Evolutionary conservation across 2,888 invertebrate genomes (phyloP).

Genomic region (Perdita meconis): DNA sequence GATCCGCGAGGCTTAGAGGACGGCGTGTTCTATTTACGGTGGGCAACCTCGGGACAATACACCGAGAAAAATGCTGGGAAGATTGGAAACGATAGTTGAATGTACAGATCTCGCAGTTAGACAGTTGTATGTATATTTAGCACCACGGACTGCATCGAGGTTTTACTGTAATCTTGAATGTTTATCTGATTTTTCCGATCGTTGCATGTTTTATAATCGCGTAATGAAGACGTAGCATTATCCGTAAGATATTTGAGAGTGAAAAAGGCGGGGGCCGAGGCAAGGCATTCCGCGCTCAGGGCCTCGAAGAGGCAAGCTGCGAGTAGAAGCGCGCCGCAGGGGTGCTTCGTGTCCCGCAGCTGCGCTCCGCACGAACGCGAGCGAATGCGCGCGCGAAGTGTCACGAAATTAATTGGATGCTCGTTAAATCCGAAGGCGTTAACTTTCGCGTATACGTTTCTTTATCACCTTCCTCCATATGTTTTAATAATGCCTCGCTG

Average conservation of each 20-base stretch:
- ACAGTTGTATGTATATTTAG: too few relatives aligned
- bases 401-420: conserved; percentile 72
- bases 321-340: conserved; percentile 64
- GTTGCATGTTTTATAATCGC: too few relatives aligned
- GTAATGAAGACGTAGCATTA: not conserved
- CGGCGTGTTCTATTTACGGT: conserved; percentile 61
- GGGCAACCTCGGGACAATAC: conserved; percentile 43
- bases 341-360: conserved; percentile 63
- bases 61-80: not conserved
- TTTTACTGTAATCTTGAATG: too few relatives aligned
- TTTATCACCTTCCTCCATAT: conserved; percentile 67
- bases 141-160: too few relatives aligned
- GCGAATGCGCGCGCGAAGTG: conserved; percentile 60
- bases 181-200: too few relatives aligned
- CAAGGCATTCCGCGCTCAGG: not conserved
- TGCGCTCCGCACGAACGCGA: conserved; percentile 41
- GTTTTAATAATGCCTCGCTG: conserved; percentile 62
- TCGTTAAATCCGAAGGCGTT: conserved; percentile 69
- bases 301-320: conserved; percentile 25
- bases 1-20: conserved; percentile 57
- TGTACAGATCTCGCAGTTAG: too few relatives aligned
- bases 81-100: too few relatives aligned
- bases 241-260: not conserved
- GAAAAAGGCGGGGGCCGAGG: conserved; percentile 3
- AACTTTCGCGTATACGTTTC: conserved; percentile 64